Conservation (phyloP, 2,797 vertebrate species). For the Amniataba percoides region DNA sequence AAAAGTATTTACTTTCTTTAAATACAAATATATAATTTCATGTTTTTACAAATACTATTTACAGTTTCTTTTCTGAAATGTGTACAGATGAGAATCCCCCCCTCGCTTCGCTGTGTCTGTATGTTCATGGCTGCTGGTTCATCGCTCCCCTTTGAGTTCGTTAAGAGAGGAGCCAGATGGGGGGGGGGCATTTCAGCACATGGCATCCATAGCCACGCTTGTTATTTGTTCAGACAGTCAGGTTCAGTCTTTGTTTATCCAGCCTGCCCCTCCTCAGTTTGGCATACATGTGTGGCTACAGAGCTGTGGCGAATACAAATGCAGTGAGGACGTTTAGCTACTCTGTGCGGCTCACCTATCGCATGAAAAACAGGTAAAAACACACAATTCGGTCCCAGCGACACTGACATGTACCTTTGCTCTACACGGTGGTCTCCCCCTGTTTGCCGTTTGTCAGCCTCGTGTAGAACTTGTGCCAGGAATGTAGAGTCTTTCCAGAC, state of each 20-base stretch:
- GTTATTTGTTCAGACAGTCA: slow-evolving; percentile 74
- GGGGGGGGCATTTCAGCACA: slow-evolving; percentile 69
- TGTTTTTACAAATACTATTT: slow-evolving; percentile 93
- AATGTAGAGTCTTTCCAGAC: slow-evolving; percentile 98
- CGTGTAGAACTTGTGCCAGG: slow-evolving; percentile 97
- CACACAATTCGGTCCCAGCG: slow-evolving; percentile 38
- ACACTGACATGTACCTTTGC: slow-evolving; percentile 4
- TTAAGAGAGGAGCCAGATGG: slow-evolving; percentile 71
- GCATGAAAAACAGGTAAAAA: slow-evolving; percentile 46
- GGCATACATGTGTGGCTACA: slow-evolving; percentile 58
- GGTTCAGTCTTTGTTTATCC: slow-evolving; percentile 68
- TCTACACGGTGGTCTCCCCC: slow-evolving; percentile 94
- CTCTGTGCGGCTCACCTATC: slow-evolving; percentile 55
- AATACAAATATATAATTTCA: slow-evolving; percentile 94
- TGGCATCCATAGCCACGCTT: slow-evolving; percentile 70
- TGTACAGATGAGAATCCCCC: slow-evolving; percentile 40
- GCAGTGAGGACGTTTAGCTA: slow-evolving; percentile 24
- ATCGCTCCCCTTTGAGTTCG: slow-evolving; percentile 79
- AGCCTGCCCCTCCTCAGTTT: slow-evolving; percentile 59
- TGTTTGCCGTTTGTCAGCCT: slow-evolving; percentile 93
- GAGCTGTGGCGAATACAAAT: slow-evolving; percentile 52
- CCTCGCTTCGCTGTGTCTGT: background rate
- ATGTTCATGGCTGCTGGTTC: slow-evolving; percentile 65
- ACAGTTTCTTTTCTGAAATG: slow-evolving; percentile 85
- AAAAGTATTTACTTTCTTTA: slow-evolving; percentile 80